Evolutionary conservation across 2,113 vertebrate genomes (phyloP), one percentile per base, ranked within the genome.

Genomic region (Sialia sialis): DNA sequence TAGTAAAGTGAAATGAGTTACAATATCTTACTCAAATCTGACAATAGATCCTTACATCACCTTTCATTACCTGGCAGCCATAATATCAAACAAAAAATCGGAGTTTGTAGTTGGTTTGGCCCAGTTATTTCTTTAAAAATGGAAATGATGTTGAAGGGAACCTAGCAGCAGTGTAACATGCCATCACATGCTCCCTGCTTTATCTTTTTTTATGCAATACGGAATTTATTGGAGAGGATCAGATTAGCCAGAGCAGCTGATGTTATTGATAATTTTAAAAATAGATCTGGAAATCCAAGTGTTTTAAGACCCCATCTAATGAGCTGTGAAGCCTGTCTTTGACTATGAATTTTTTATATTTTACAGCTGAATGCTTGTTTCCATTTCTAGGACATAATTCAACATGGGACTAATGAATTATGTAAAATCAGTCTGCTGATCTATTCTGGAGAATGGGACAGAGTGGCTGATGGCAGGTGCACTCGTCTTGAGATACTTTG

Each of bases 331-430:
- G 70, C 76, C 64, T 97, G 6, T 64, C 26, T 88, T 90, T 27
- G 62, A 84, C 46, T 75, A 96, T 96, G 90, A 95, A 87, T 96
- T 90, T 97, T 97, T 97, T 80, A 95, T 97, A 95, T 97, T 96
- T 96, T 85, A 87, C 95, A 96, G 96, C 91, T 96, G 51, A 64
- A 75, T 94, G 95, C 75, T 84, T 87, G 58, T 91, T 97, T 96
- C 96, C 89, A 75, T 97, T 97, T 97, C 95, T 91, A 92, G 95
- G 96, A 95, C 82, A 5, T 95, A 76, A 89, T 92, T 96, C 96
- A 91, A 94, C 88, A 13, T 91, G 97, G 52, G 89, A 84, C 94
- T 95, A 56, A 97, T 98, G 95, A 97, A 97, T 98, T 97, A 97
- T 98, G 98, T 96, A 98, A 88, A 67, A 8, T 83, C 91, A 87